These are phyloP conservation scores for Halictus quadricinctus DNA, from an alignment of 2,888 invertebrate species.

Conservation along the genomic window DNA sequence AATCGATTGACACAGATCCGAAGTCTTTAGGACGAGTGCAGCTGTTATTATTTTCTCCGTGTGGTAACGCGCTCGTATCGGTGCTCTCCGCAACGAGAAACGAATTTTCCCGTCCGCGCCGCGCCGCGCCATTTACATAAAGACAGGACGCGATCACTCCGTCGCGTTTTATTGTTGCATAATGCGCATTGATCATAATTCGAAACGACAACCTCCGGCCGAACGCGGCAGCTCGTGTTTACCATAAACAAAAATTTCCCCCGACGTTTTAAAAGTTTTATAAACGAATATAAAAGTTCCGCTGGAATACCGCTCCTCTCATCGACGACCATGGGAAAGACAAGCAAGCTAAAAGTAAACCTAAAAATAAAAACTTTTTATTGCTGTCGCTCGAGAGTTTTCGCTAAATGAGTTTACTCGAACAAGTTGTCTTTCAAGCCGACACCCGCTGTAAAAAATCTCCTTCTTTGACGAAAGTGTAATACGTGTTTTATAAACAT, in stretches of 20 bases:
- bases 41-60: slow-evolving; percentile 47
- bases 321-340: neutral
- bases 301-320: neutral
- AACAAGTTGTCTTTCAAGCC: neutral
- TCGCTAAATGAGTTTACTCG: neutral
- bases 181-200: slow-evolving; percentile 26
- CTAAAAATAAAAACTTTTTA: neutral
- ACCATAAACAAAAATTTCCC: neutral
- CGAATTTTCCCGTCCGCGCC: slow-evolving; percentile 27
- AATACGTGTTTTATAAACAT: neutral
- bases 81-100: slow-evolving; percentile 17
- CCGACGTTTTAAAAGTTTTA: neutral
- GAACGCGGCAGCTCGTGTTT: neutral
- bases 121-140: slow-evolving; percentile 17
- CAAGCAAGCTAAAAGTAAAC: neutral
- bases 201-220: neutral
- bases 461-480: neutral
- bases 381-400: neutral
- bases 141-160: slow-evolving; percentile 21
- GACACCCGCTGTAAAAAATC: neutral
- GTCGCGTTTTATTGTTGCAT: slow-evolving; percentile 18
- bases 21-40: slow-evolving; percentile 36
- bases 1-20: slow-evolving; percentile 57
- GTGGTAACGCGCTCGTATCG: slow-evolving; percentile 36
- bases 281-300: neutral